Conservation (phyloP, 1,140 invertebrate species). For the Drosophila ambigua region DNA sequence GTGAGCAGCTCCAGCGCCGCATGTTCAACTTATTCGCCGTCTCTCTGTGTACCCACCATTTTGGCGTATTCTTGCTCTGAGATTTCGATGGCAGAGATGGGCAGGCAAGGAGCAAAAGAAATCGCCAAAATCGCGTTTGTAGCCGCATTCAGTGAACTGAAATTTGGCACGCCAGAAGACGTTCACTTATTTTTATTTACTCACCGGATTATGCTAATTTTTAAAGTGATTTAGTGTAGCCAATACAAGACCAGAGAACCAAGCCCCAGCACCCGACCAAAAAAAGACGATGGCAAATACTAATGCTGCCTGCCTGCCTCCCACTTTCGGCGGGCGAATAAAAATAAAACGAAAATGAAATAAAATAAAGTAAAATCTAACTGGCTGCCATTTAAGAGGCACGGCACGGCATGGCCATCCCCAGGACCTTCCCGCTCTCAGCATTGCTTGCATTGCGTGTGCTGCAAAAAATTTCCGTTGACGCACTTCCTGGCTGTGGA, state of each 20-base stretch:
- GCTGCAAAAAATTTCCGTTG: conserved; percentile 71
- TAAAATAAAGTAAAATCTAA: conserved; percentile 71
- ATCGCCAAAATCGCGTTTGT: conserved; percentile 44
- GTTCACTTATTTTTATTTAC: conserved; percentile 81
- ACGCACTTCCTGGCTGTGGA: conserved; percentile 55
- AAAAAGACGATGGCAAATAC: conserved; percentile 30
- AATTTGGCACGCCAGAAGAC: conserved; percentile 55
- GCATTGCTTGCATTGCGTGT: conserved; percentile 56
- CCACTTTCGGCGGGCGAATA: conserved; percentile 35
- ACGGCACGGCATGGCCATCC: conserved; percentile 4
- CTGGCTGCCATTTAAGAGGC: conserved; percentile 56
- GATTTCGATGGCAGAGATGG: neutral
- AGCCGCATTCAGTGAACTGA: conserved; percentile 34
- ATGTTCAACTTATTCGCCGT: conserved; percentile 6
- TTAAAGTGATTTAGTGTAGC: conserved; percentile 80
- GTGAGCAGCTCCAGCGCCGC: neutral
- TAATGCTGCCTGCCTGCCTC: conserved; percentile 19
- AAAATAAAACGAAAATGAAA: conserved; percentile 71
- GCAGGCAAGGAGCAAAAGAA: conserved; percentile 24
- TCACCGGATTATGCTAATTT: conserved; percentile 82
- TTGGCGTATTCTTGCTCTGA: conserved; percentile 32
- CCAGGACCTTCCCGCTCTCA: neutral
- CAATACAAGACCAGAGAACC: conserved; percentile 53
- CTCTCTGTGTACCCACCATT: conserved; percentile 39
- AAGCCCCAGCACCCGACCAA: conserved; percentile 17